Evolutionary conservation across 1,140 invertebrate genomes (phyloP), one percentile per base, ranked within the genome.

Genomic region (Calephelis nemesis): DNA sequence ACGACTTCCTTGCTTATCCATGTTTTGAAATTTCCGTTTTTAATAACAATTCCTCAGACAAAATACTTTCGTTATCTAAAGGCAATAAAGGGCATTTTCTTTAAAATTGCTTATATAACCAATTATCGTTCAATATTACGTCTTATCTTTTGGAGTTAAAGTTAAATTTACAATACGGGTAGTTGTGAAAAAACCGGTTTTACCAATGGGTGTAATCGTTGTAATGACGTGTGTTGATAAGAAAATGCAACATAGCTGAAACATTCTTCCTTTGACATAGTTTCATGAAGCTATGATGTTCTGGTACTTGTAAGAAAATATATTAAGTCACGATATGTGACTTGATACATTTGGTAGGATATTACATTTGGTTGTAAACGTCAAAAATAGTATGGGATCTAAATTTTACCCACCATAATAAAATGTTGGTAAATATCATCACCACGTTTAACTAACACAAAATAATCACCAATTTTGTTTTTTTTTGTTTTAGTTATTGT

Each of bases 241-340:
- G 54, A 60, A 60, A 40, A 60, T 60, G 54, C 54, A 60, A 40
- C 54, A 39, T 40, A 40, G 19, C 30, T 60, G 7, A 19, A 40
- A 60, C 30, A 39, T 60, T 60, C 19, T 60, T 60, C 11, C 54
- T 60, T 39, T 60, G 54, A 60, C 54, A 60, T 60, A 60, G 54
- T 60, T 60, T 60, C 54, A 40, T 40, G 12, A 58, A 39, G 30
- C 54, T 60, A 60, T 39, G 54, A 60, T 1, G 30, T 39, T 39
- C 30, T 58, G 54, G 39, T 39, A 58, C 54, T 58, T 39, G 11
- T 30, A 58, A 45, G 42, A 45, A 45, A 45, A 45, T 9, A 6
- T 45, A 30, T 4, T 3, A 30, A 30, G 30, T 30, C 30, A 30
- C 30, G 30, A 30, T 30, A 30, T 30, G 30, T 30, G 4, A n/a